Evolutionary conservation across 1,140 invertebrate species (phyloP).

Genomic region (Listronotus oregonensis): DNA sequence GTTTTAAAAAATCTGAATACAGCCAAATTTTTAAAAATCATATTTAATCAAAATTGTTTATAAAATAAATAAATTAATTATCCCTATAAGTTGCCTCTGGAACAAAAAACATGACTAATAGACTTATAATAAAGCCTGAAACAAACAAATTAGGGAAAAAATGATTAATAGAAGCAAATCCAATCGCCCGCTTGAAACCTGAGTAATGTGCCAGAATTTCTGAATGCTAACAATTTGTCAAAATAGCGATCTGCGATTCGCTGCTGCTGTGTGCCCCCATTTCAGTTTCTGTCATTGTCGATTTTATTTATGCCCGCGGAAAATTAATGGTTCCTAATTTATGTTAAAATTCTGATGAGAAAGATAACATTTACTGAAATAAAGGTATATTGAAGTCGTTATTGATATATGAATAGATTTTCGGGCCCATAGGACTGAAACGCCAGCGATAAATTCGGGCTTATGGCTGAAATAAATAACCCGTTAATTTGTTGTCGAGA

Average conservation of each 20-base stretch:
- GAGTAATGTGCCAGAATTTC: slow-evolving; percentile 12
- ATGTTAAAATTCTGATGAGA: slow-evolving; percentile 16
- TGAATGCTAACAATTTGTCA: slow-evolving; percentile 15
- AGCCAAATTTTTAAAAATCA: too few species aligned
- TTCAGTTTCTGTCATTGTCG: slow-evolving; percentile 15
- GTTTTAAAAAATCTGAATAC: too few species aligned
- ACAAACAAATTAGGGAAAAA: slow-evolving; percentile 23
- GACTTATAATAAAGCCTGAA: slow-evolving; percentile 3
- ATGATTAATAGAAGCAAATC: slow-evolving; percentile 25
- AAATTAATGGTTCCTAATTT: slow-evolving; percentile 14
- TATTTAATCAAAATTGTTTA: too few species aligned
- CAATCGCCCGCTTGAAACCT: slow-evolving; percentile 3
- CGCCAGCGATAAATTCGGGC: too few species aligned
- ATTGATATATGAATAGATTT: slow-evolving; percentile 14
- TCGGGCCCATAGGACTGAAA: neutral
- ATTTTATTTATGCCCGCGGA: slow-evolving; percentile 12
- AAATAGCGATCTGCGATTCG: slow-evolving; percentile 9
- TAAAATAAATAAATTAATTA: too few species aligned
- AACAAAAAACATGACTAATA: too few species aligned
- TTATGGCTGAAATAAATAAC: too few species aligned
- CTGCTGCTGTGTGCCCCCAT: slow-evolving; percentile 2
- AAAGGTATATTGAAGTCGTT: slow-evolving; percentile 17
- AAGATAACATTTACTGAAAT: slow-evolving; percentile 15
- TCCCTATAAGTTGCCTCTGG: too few species aligned
- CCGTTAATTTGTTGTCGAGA: too few species aligned